Evolutionary conservation across 2,797 vertebrate genomes (phyloP).

Genomic region (Eulemur rubriventer): DNA sequence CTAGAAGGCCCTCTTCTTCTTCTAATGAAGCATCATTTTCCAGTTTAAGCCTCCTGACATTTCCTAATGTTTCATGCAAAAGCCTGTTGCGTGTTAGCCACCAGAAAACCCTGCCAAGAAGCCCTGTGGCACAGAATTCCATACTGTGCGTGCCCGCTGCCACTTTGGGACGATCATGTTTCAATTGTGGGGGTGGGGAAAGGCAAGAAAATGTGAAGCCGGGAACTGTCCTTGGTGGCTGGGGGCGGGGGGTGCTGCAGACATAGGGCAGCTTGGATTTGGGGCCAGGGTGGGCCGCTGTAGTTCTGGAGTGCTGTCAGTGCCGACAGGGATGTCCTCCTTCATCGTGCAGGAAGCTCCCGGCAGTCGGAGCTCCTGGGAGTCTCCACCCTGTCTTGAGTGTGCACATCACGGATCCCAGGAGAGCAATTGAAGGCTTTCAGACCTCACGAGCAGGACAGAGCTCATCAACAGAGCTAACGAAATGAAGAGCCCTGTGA

Average conservation of each 20-base stretch:
- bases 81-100: neutral
- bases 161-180: neutral
- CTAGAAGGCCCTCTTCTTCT: neutral
- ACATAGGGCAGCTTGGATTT: neutral
- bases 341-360: neutral
- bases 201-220: neutral
- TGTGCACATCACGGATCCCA: neutral
- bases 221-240: neutral
- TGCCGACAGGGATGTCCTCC: neutral
- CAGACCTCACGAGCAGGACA: neutral
- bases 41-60: neutral
- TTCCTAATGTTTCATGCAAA: neutral
- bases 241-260: too few relatives aligned
- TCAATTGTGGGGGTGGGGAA: neutral
- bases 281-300: neutral
- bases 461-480: neutral
- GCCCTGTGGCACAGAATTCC: neutral
- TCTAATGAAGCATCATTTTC: neutral
- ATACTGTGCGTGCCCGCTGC: neutral
- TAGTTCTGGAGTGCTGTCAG: neutral
- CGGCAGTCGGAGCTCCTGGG: neutral
- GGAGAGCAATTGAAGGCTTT: neutral
- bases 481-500: neutral
- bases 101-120: neutral
- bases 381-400: neutral